Conservation (phyloP, 2,888 invertebrate species). For the Agrotis exclamationis region DNA sequence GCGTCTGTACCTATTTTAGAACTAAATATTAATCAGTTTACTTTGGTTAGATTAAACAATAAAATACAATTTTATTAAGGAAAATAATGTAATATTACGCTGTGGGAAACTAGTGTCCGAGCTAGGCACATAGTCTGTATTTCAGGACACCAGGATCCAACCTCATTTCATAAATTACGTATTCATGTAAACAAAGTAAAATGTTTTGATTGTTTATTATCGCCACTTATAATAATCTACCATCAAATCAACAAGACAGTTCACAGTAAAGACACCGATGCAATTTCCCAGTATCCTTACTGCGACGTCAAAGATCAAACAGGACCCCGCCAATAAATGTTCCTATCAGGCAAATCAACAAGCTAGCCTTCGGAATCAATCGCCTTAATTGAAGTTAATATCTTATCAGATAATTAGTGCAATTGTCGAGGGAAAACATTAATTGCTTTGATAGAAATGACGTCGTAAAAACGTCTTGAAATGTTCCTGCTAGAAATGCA, state of each 20-base stretch:
- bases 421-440: constrained; percentile 61
- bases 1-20: too few relatives aligned
- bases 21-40: too few relatives aligned
- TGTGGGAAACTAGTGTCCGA: too few relatives aligned
- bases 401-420: constrained; percentile 62
- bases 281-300: constrained; percentile 22
- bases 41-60: too few relatives aligned
- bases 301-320: constrained; percentile 39
- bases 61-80: too few relatives aligned
- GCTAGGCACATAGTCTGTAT: too few relatives aligned
- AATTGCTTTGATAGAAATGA: constrained; percentile 55
- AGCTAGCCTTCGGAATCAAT: constrained; percentile 65
- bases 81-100: too few relatives aligned
- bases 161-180: too few relatives aligned
- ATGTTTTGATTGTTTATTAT: constrained; percentile 17
- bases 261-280: constrained; percentile 2
- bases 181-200: constrained; percentile 42
- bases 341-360: constrained; percentile 60
- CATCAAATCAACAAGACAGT: not conserved
- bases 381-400: constrained; percentile 63
- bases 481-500: constrained; percentile 13
- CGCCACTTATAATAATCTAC: not conserved
- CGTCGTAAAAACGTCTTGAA: constrained; percentile 22
- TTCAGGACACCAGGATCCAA: too few relatives aligned
- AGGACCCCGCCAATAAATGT: constrained; percentile 40